Evolutionary conservation across 53 echinoderm and acorn worm species (phyloP).

Genomic region (Apostichopus leukothele): DNA sequence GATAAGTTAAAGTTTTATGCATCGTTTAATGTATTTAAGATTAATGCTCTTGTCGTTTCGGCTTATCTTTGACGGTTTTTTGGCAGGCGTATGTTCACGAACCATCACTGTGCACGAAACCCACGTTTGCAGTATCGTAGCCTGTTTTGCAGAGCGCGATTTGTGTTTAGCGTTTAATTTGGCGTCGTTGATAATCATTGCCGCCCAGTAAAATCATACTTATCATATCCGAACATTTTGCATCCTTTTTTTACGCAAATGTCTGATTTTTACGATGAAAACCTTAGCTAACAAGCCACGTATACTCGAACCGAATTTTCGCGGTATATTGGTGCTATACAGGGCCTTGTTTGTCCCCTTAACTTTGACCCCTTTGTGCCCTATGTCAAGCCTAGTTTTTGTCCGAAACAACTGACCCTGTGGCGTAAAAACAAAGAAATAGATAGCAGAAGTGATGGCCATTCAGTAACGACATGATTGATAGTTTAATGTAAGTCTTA

Average conservation of each 20-base stretch:
- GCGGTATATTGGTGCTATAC: constrained; percentile 42
- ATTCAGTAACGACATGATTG: not conserved
- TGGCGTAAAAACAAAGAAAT: constrained; percentile 35
- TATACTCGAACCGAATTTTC: constrained; percentile 40
- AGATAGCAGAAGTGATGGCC: not conserved
- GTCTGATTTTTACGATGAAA: not conserved
- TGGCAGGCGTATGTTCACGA: constrained; percentile 31
- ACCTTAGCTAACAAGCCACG: not conserved
- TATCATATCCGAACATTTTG: not conserved
- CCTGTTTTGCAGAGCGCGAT: constrained; percentile 7
- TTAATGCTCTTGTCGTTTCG: not conserved
- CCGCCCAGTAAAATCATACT: not conserved
- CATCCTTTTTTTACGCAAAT: not conserved
- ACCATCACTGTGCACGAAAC: not conserved
- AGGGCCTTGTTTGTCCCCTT: constrained; percentile 53
- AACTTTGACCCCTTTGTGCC: constrained; percentile 58
- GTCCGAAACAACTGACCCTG: constrained; percentile 52
- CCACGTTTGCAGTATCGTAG: constrained; percentile 28
- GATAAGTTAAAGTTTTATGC: not conserved
- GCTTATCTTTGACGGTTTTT: constrained; percentile 19
- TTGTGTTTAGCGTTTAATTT: constrained; percentile 6
- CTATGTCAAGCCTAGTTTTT: constrained; percentile 54
- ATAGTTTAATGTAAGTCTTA: not conserved
- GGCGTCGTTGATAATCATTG: not conserved
- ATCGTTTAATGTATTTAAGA: not conserved